Percentiles rank a stretch among this genome's conserved stretches.
These are phyloP conservation scores for Eupithecia dodoneata DNA, from an alignment of 2,888 invertebrate species.

Conservation along the genomic window DNA sequence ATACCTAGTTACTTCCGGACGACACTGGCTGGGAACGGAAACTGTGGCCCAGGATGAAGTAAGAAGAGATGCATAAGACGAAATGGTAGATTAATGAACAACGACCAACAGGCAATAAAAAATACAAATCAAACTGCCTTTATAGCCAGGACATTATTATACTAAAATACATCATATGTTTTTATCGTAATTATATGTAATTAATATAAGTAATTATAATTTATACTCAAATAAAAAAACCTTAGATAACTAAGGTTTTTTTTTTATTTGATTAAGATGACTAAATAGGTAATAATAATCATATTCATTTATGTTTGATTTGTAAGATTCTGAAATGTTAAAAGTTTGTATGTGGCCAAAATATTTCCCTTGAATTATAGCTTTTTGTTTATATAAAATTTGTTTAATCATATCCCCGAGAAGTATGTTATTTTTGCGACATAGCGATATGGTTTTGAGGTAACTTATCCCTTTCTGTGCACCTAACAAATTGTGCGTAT, in stretches of 20 bases:
- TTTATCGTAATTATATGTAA: neutral
- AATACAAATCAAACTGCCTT: neutral
- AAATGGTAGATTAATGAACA: neutral
- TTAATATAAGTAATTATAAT: no score
- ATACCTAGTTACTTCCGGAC: neutral
- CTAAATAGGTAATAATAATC: no score
- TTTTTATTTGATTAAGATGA: no score
- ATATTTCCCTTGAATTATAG: neutral
- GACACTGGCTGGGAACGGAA: neutral
- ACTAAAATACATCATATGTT: neutral
- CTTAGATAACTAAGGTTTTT: neutral
- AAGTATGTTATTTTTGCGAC: neutral
- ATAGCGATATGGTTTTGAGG: no score
- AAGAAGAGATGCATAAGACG: neutral
- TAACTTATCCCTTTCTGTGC: no score
- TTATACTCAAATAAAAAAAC: neutral
- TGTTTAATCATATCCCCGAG: neutral
- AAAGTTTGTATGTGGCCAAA: neutral
- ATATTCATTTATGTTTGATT: neutral
- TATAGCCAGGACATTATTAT: neutral
- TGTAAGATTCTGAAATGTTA: neutral
- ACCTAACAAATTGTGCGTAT: no score
- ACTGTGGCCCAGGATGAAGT: neutral
- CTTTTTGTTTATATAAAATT: neutral
- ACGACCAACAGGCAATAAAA: neutral